Conservation (phyloP, 2,113 vertebrate species). For the Sander vitreus region DNA sequence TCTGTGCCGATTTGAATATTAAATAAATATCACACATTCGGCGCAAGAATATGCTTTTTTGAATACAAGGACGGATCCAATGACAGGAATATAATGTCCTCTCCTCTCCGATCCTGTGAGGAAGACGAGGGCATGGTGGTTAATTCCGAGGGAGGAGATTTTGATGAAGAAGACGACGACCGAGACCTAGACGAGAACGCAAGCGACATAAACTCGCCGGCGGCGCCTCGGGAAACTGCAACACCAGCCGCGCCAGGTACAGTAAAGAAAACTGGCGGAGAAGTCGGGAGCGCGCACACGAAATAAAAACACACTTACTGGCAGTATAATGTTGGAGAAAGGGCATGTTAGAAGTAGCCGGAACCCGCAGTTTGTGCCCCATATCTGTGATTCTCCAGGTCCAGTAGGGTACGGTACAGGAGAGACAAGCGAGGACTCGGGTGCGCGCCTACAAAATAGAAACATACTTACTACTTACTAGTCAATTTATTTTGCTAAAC, state of each 20-base stretch:
- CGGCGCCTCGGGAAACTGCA: conserved; percentile 86
- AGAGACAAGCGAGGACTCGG: conserved; percentile 23
- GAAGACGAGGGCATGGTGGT: conserved; percentile 93
- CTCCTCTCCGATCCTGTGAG: conserved; percentile 91
- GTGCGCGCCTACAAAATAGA: conserved; percentile 41
- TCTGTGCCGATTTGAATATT: conserved; percentile 91
- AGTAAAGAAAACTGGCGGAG: conserved; percentile 74
- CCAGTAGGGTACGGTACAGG: conserved; percentile 12
- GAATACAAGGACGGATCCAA: conserved; percentile 82
- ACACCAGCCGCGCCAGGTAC: conserved; percentile 85
- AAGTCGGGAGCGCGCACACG: conserved; percentile 77
- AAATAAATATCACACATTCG: conserved; percentile 86
- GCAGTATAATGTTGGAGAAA: background rate
- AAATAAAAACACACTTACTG: conserved; percentile 52
- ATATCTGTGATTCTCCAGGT: conserved; percentile 5
- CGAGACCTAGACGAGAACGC: conserved; percentile 87
- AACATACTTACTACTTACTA: conserved; percentile 16
- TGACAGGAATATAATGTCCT: conserved; percentile 91
- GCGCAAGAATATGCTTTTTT: conserved; percentile 79
- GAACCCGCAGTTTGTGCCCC: conserved; percentile 27
- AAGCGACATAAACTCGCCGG: conserved; percentile 89
- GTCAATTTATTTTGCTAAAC: background rate
- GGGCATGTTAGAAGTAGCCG: conserved; percentile 24
- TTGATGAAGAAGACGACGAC: conserved; percentile 92
- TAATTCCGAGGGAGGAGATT: conserved; percentile 92